Conservation (phyloP, 2,797 vertebrate genomes). For the Capromys pilorides region DNA sequence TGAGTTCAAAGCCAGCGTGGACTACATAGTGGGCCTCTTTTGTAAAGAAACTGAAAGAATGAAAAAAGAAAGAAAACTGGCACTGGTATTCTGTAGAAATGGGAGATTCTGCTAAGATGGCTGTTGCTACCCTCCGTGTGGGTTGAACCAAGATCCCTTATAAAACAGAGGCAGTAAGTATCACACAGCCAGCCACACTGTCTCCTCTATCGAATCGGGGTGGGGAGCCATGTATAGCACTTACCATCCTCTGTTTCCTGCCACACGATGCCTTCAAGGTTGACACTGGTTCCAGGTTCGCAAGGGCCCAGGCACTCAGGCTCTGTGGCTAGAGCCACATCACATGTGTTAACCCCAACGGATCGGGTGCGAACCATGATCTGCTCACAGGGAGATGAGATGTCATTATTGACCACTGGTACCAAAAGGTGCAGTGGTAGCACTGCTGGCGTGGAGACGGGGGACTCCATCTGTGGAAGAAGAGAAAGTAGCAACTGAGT, state of each 20-base stretch:
- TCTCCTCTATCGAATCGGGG: slow-evolving; percentile 22
- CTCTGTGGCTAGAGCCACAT: slow-evolving; percentile 96
- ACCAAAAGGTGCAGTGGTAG: slow-evolving; percentile 96
- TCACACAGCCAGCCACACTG: neutral
- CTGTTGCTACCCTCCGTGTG: neutral
- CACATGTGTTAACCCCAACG: slow-evolving; percentile 97
- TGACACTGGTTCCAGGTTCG: slow-evolving; percentile 98
- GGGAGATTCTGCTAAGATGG: neutral
- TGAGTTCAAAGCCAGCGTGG: neutral
- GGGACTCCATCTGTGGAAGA: slow-evolving; percentile 96
- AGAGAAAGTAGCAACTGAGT: slow-evolving; percentile 66
- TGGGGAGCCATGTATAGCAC: slow-evolving; percentile 71
- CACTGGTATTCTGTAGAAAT: neutral
- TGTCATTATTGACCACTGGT: slow-evolving; percentile 93
- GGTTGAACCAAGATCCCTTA: neutral
- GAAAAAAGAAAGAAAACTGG: neutral
- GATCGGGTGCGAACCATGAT: slow-evolving; percentile 99
- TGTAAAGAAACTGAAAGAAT: neutral
- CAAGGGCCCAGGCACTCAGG: slow-evolving; percentile 98
- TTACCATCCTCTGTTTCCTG: slow-evolving; percentile 99
- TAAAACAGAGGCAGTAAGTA: slow-evolving; percentile 14
- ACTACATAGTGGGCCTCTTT: neutral
- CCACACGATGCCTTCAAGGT: slow-evolving; percentile 99
- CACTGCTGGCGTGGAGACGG: slow-evolving; percentile 94
- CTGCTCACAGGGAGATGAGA: slow-evolving; percentile 97